A percentile compares a stretch with the other conserved stretches of the same genome.
These are phyloP conservation scores for Episyrphus balteatus DNA, from an alignment of 1,140 invertebrate genomes.

Conservation along the genomic window DNA sequence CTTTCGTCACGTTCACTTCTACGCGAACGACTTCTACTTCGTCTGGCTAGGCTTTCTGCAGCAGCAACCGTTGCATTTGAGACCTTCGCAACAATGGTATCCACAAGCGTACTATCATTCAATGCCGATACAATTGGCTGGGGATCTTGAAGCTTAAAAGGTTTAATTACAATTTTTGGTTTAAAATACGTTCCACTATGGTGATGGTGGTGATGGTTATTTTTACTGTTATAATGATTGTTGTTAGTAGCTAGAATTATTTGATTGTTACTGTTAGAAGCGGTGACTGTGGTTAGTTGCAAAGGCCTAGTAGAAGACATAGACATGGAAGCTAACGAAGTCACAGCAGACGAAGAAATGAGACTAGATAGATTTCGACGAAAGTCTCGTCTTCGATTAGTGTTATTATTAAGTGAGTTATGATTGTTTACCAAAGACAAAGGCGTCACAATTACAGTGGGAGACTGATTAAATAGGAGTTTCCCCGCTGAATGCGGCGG, in stretches of 20 bases:
- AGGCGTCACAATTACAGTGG: too few species aligned
- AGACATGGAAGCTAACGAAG: too few species aligned
- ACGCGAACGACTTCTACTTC: constrained; percentile 25
- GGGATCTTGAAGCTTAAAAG: constrained; percentile 37
- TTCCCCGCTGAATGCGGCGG: constrained; percentile 2
- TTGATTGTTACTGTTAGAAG: constrained; percentile 8
- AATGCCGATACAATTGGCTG: constrained; percentile 33
- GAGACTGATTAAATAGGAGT: neutral
- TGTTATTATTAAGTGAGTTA: too few species aligned
- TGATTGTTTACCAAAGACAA: too few species aligned
- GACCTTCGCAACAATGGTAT: constrained; percentile 34
- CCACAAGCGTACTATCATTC: constrained; percentile 30
- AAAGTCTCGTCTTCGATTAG: too few species aligned
- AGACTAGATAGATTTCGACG: too few species aligned
- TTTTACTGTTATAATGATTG: constrained; percentile 19
- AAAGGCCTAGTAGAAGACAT: too few species aligned
- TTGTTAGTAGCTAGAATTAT: constrained; percentile 10
- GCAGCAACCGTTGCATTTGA: constrained; percentile 33
- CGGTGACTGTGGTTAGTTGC: neutral
- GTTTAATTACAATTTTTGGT: constrained; percentile 37
- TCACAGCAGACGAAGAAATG: too few species aligned
- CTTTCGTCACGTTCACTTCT: constrained; percentile 14
- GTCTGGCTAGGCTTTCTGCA: constrained; percentile 28
- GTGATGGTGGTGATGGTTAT: constrained; percentile 26
- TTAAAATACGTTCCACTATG: constrained; percentile 13